These are phyloP conservation scores for Cosmia trapezina DNA, from an alignment of 2,888 invertebrate species.

Conservation along the genomic window DNA sequence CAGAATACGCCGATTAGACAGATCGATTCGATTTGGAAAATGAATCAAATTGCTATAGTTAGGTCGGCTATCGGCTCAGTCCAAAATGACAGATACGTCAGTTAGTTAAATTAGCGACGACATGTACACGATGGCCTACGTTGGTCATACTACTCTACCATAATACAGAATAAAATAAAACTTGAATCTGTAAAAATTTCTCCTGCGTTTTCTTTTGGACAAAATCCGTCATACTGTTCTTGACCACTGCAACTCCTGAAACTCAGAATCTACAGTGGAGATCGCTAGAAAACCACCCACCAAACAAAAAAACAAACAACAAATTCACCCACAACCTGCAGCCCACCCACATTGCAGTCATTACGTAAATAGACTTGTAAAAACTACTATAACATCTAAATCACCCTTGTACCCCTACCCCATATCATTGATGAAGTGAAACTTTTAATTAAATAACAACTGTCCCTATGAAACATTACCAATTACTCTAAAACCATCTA, in stretches of 20 bases:
- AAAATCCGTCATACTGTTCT: not conserved
- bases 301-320: not conserved
- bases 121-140: not conserved
- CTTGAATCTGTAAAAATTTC: too few relatives aligned
- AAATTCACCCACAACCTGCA: not conserved
- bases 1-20: too few relatives aligned
- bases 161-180: not conserved
- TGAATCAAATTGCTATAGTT: too few relatives aligned
- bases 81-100: too few relatives aligned
- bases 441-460: conserved; percentile 42
- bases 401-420: not conserved
- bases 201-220: not conserved
- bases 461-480: conserved; percentile 12
- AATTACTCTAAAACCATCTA: conserved; percentile 46
- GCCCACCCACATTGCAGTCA: not conserved
- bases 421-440: conserved; percentile 25
- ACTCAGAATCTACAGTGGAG: not conserved
- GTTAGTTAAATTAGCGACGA: too few relatives aligned
- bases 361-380: not conserved
- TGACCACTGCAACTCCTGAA: too few relatives aligned
- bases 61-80: too few relatives aligned
- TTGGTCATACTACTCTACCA: too few relatives aligned
- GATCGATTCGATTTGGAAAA: too few relatives aligned
- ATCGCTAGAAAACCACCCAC: not conserved
- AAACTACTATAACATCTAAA: not conserved